phyloP scores from a whole-genome alignment of 2,888 invertebrate species.

The Ormyrus rosae region DNA sequence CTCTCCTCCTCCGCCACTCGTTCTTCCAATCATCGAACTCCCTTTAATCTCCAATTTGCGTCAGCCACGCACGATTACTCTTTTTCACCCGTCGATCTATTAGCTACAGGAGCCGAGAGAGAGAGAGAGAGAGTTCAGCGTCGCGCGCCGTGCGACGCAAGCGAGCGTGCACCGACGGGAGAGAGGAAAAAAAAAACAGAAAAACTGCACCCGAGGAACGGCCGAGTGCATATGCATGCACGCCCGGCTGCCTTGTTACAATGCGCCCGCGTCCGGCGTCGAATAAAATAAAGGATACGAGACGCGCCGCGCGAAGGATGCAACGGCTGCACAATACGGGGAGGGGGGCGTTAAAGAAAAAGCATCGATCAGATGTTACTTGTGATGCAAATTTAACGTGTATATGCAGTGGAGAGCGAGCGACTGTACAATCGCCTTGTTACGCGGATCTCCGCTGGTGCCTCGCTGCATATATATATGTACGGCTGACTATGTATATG shows the following conservation, averaged over 20 bases:
- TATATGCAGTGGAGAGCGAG: conserved; percentile 11
- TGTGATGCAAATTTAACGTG: conserved; percentile 18
- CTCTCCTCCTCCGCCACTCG: too few relatives aligned
- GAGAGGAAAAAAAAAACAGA: conserved; percentile 15
- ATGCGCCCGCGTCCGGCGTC: too few relatives aligned
- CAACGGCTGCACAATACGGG: neutral
- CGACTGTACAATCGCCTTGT: conserved; percentile 34
- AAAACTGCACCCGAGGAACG: neutral
- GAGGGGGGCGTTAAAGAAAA: neutral
- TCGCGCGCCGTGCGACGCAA: neutral
- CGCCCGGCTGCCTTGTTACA: neutral
- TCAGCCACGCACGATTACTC: conserved; percentile 57
- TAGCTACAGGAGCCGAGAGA: too few relatives aligned
- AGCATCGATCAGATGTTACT: conserved; percentile 27
- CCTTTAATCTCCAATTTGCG: conserved; percentile 43
- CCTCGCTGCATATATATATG: conserved; percentile 6
- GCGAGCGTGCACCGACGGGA: neutral
- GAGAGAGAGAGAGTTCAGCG: neutral
- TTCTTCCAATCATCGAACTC: neutral
- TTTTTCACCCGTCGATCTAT: conserved; percentile 55
- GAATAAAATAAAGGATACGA: neutral
- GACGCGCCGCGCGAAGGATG: neutral
- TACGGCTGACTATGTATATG: too few relatives aligned
- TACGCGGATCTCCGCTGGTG: conserved; percentile 1
- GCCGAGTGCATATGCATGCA: neutral